These are phyloP conservation scores for Lycorma delicatula DNA, from an alignment of 1,140 invertebrate genomes.

Conservation along the genomic window DNA sequence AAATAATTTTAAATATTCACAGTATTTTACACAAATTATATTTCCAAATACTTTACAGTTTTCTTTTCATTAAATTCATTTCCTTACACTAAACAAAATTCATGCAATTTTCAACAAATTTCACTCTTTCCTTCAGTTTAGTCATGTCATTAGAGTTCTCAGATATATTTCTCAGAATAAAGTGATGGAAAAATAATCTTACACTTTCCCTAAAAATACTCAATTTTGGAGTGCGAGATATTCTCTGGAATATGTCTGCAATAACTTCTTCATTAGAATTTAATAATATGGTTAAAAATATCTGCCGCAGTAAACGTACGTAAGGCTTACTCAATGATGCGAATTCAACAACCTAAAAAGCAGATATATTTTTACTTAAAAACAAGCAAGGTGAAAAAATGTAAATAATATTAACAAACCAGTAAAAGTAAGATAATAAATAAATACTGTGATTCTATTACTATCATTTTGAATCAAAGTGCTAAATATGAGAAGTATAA, in stretches of 20 bases:
- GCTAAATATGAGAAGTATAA: not conserved
- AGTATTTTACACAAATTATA: no score
- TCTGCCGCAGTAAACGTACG: slow-evolving; percentile 59
- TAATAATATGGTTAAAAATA: slow-evolving; percentile 59
- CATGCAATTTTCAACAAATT: no score
- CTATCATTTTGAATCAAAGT: not conserved
- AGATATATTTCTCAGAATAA: slow-evolving; percentile 54
- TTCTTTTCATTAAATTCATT: no score
- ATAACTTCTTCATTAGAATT: slow-evolving; percentile 44
- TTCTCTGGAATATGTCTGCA: slow-evolving; percentile 53
- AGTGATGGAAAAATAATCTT: slow-evolving; percentile 69
- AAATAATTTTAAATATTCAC: no score
- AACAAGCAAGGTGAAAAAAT: no score
- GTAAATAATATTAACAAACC: not conserved
- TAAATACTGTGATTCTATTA: slow-evolving; percentile 5
- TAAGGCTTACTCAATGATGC: slow-evolving; percentile 62
- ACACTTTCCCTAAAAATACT: slow-evolving; percentile 66
- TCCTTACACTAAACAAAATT: no score
- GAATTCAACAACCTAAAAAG: slow-evolving; percentile 63
- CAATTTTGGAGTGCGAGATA: slow-evolving; percentile 55
- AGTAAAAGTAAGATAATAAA: slow-evolving; percentile 15
- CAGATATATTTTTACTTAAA: slow-evolving; percentile 6
- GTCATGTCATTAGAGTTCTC: slow-evolving; percentile 42
- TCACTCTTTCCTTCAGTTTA: no score
- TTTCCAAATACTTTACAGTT: no score